These are phyloP conservation scores for Danaus chrysippus DNA, from an alignment of 2,888 invertebrate genomes.

Conservation along the genomic window DNA sequence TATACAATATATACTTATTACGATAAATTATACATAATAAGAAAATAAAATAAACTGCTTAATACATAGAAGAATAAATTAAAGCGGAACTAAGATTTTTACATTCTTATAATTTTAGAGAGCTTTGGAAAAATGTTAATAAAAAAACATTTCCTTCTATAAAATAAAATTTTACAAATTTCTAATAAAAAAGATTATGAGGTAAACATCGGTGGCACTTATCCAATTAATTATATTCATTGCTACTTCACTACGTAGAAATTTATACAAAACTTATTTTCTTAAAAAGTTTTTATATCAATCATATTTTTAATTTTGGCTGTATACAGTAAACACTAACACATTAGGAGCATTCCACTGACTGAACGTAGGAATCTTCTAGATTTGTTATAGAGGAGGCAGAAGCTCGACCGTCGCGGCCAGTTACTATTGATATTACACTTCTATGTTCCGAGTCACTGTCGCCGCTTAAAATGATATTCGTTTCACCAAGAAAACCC, in stretches of 20 bases:
- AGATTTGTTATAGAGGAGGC: conserved; percentile 56
- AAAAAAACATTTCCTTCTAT: conserved; percentile 2
- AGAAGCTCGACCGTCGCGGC: conserved; percentile 58
- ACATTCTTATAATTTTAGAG: not conserved
- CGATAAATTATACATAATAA: not conserved
- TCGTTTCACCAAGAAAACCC: conserved; percentile 69
- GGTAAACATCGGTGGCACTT: conserved; percentile 50
- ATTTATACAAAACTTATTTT: conserved; percentile 11
- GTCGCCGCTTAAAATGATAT: conserved; percentile 70
- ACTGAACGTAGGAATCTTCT: conserved; percentile 61
- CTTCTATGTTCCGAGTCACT: conserved; percentile 73
- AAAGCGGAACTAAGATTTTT: not conserved
- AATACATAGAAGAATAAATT: not conserved
- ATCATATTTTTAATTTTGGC: conserved; percentile 19
- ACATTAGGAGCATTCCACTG: conserved; percentile 57
- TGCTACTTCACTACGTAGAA: not conserved
- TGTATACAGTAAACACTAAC: conserved; percentile 33
- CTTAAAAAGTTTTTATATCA: not conserved
- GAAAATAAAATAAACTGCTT: not conserved
- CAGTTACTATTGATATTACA: conserved; percentile 71
- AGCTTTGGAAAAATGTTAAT: conserved; percentile 9
- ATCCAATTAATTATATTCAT: not conserved
- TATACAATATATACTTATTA: not conserved
- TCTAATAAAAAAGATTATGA: conserved; percentile 31
- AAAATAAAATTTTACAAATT: conserved; percentile 10